These are phyloP conservation scores for Catharus bicknelli DNA, from an alignment of 2,113 vertebrate genomes.

Conservation along the genomic window DNA sequence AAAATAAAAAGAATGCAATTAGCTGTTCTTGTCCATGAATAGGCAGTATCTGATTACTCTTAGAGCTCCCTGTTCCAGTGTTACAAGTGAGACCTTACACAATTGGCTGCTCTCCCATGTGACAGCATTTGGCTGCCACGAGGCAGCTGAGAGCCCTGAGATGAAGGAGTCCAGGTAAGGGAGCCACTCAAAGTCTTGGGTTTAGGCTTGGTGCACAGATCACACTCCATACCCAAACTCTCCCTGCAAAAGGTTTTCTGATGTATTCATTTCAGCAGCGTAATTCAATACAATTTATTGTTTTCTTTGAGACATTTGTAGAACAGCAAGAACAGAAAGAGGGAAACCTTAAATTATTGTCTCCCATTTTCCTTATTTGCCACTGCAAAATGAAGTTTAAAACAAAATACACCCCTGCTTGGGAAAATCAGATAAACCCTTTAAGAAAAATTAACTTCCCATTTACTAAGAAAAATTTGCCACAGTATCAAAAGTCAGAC, in stretches of 20 bases:
- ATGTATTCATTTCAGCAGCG: neutral
- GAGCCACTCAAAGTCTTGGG: neutral
- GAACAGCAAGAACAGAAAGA: neutral
- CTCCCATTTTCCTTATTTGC: neutral
- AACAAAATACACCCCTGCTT: neutral
- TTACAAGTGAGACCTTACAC: neutral
- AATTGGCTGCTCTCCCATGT: neutral
- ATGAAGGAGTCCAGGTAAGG: neutral
- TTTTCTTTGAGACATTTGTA: neutral
- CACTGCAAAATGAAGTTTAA: neutral
- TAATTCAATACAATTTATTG: neutral
- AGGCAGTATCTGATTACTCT: neutral
- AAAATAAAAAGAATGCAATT: neutral
- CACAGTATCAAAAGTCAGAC: neutral
- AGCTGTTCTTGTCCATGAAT: neutral
- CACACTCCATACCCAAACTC: neutral
- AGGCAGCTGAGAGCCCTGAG: neutral
- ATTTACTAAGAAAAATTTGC: neutral
- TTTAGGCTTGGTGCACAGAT: neutral
- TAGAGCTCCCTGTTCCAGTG: neutral
- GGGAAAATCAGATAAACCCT: neutral
- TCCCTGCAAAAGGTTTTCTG: neutral
- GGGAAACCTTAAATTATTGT: neutral
- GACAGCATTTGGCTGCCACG: rapidly evolving
- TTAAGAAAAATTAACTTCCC: neutral